These are phyloP conservation scores for Mola mola DNA, from an alignment of 2,113 vertebrate genomes.

Conservation along the genomic window DNA sequence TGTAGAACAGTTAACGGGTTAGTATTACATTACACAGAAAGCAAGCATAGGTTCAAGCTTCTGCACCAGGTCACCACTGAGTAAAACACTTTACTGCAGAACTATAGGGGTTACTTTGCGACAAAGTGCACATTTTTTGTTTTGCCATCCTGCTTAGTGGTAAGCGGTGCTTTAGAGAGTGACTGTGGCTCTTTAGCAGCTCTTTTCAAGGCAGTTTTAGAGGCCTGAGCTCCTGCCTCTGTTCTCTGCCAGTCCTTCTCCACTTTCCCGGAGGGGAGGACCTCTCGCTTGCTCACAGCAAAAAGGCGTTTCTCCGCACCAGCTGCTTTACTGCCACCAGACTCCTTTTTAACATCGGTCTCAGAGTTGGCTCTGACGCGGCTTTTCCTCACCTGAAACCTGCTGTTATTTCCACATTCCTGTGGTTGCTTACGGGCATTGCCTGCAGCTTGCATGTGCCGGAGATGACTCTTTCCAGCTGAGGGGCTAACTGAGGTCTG, in stretches of 20 bases:
- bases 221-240: conserved; percentile 52
- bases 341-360: conserved; percentile 73
- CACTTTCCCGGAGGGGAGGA: conserved; percentile 57
- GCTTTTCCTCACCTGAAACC: conserved; percentile 65
- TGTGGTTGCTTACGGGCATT: conserved; percentile 70
- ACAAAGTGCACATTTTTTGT: conserved; percentile 79
- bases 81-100: conserved; percentile 40
- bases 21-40: conserved; percentile 70
- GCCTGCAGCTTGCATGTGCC: conserved; percentile 73
- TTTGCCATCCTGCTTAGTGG: conserved; percentile 72
- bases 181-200: conserved; percentile 60
- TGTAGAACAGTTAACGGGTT: conserved; percentile 65
- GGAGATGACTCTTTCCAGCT: conserved; percentile 70
- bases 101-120: conserved; percentile 67
- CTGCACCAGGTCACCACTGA: conserved; percentile 45
- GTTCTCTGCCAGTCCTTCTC: conserved; percentile 73
- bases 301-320: conserved; percentile 65
- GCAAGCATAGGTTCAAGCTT: conserved; percentile 67
- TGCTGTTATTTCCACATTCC: conserved; percentile 54
- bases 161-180: conserved; percentile 62
- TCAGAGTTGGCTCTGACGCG: conserved; percentile 71
- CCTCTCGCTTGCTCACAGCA: conserved; percentile 66
- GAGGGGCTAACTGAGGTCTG: conserved; percentile 77
- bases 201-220: conserved; percentile 68
- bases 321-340: conserved; percentile 49